Conservation (phyloP, 2,888 invertebrate genomes). For the Fissipunctia ypsillon region DNA sequence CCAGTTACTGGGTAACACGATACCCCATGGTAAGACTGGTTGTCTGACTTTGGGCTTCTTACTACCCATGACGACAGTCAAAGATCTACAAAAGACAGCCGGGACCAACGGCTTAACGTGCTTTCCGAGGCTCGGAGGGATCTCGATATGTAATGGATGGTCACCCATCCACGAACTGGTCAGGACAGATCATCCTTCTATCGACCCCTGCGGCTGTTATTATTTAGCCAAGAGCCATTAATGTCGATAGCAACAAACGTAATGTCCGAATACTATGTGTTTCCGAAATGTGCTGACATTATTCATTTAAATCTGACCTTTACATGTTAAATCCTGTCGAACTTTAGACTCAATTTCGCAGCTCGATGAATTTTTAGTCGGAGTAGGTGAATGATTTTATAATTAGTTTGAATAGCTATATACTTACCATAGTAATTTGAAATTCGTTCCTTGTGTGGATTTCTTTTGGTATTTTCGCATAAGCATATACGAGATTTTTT, state of each 20-base stretch:
- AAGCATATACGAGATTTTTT: not conserved
- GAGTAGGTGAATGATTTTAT: slow-evolving; percentile 5
- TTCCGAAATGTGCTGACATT: slow-evolving; percentile 4
- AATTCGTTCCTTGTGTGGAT: not conserved
- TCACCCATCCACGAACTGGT: not conserved
- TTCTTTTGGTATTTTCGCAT: no score
- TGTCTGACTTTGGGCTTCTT: no score
- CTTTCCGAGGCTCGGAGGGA: not conserved
- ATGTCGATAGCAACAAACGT: not conserved
- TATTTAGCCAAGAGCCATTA: not conserved
- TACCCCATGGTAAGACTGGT: no score
- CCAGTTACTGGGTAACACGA: no score
- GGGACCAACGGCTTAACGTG: no score
- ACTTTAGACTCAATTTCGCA: slow-evolving; percentile 21
- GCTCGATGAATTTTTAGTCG: slow-evolving; percentile 3
- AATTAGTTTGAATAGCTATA: slow-evolving; percentile 4
- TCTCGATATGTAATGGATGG: not conserved
- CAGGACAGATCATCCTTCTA: not conserved
- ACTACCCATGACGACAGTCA: not conserved
- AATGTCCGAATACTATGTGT: not conserved
- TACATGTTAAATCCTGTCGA: slow-evolving; percentile 29
- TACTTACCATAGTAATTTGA: not conserved
- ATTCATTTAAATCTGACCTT: slow-evolving; percentile 22
- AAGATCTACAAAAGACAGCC: not conserved
- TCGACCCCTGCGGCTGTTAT: not conserved